phyloP scores from a whole-genome alignment of 2,888 invertebrate species.

The Aspidiotus destructor region DNA sequence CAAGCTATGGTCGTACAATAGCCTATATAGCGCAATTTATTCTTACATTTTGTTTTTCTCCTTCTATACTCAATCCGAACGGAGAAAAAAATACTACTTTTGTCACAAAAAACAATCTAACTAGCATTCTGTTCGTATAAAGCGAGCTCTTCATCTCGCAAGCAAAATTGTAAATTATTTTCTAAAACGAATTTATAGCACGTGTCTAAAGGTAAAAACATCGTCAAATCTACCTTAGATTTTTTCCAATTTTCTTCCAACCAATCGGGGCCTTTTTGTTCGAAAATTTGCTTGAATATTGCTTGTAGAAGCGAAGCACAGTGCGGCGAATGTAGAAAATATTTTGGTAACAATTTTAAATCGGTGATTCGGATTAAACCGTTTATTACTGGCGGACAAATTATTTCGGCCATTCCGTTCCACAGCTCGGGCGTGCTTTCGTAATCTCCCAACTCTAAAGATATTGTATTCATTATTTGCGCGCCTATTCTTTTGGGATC shows the following conservation, averaged over 20 bases:
- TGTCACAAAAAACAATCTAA: background rate
- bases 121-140: constrained; percentile 17
- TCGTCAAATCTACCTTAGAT: constrained; percentile 20
- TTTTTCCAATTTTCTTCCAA: constrained; percentile 27
- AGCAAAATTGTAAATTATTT: constrained; percentile 17
- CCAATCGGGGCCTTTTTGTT: constrained; percentile 15
- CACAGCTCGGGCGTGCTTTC: constrained; percentile 20
- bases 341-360: constrained; percentile 21
- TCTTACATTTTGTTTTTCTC: background rate
- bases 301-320: constrained; percentile 25
- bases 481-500: constrained; percentile 16
- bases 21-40: background rate
- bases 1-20: too few species aligned
- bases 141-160: constrained; percentile 5
- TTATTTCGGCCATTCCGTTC: constrained; percentile 27
- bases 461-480: constrained; percentile 28
- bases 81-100: too few species aligned
- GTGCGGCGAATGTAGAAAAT: constrained; percentile 15
- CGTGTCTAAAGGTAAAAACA: constrained; percentile 8
- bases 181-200: constrained; percentile 17
- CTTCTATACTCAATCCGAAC: too few species aligned
- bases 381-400: constrained; percentile 12
- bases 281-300: constrained; percentile 16
- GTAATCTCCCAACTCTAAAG: constrained; percentile 23
- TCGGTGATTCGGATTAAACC: constrained; percentile 20